Conservation (phyloP, 1,140 invertebrate genomes). For the Heliconius hermathena region DNA sequence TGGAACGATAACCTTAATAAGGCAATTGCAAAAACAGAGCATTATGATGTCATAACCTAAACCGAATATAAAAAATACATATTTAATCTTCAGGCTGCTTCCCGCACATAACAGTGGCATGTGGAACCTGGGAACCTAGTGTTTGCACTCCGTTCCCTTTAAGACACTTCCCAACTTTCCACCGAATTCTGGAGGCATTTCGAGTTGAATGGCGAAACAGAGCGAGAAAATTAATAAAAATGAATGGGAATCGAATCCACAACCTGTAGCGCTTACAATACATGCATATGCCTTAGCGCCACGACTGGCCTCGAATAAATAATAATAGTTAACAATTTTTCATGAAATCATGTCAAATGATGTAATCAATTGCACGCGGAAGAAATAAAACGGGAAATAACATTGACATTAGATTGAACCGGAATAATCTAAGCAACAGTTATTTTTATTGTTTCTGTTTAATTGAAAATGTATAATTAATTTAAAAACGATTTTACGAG, state of each 20-base stretch:
- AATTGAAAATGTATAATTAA: background rate
- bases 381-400: background rate
- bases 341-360: background rate
- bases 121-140: too few species aligned
- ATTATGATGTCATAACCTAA: background rate
- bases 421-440: background rate
- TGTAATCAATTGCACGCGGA: background rate
- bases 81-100: too few species aligned
- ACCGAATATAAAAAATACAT: background rate
- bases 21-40: constrained; percentile 30
- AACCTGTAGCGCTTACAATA: too few species aligned
- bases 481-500: background rate
- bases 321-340: background rate
- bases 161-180: too few species aligned
- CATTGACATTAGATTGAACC: background rate
- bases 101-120: too few species aligned
- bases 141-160: too few species aligned
- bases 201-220: too few species aligned
- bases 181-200: too few species aligned
- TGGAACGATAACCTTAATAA: constrained; percentile 41
- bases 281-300: too few species aligned
- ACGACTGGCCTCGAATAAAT: too few species aligned
- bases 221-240: too few species aligned
- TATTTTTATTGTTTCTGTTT: background rate
- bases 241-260: too few species aligned